Evolutionary conservation across 2,888 invertebrate species (phyloP), one percentile per base, ranked within the genome.

Genomic region (Metacarcinus magister): DNA sequence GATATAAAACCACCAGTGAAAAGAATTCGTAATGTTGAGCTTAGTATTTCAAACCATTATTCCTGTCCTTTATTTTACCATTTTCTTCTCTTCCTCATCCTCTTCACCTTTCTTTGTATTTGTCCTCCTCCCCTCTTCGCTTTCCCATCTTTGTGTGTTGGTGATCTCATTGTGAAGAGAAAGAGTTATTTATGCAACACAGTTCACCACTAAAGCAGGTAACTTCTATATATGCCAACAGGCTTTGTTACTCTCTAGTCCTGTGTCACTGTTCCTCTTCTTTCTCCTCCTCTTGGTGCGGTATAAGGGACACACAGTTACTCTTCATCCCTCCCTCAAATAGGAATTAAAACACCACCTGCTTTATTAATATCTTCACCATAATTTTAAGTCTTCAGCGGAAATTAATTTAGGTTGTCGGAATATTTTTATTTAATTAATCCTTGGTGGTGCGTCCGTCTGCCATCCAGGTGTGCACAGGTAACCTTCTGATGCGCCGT

Each of bases 401-500:
- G 82, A 82, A 82, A 82, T 82, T 82, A 32, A 28, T 32, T 28
- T 32, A 28, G 32, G 82, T 13, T n/a, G 75, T 7, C n/a, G 4
- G 28, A 75, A 28, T 75, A 82, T 82, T 10, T 82, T 32, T 16
- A 39, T 82, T 82, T 82, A 82, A 82, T 82, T 82, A 82, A 82
- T 82, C 82, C 82, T 7, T 82, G 4, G 4, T 32, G 82, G 82
- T 32, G 82, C 32, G 82, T 2, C 23, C 82, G 82, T 82, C 82
- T 32, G 28, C 82, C 82, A 82, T 28, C 32, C 82, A 82, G 82
- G 82, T 82, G 82, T 28, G 32, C 32, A 8, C 32, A 32, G 82
- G 82, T 82, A 10, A 32, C 82, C 82, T 32, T 82, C 82, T 32
- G 82, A 82, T 28, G 82, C 82, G 82, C 82, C 82, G 82, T 28